These are phyloP conservation scores for Muntiacus reevesi DNA, from an alignment of 2,113 vertebrate genomes.

Conservation along the genomic window DNA sequence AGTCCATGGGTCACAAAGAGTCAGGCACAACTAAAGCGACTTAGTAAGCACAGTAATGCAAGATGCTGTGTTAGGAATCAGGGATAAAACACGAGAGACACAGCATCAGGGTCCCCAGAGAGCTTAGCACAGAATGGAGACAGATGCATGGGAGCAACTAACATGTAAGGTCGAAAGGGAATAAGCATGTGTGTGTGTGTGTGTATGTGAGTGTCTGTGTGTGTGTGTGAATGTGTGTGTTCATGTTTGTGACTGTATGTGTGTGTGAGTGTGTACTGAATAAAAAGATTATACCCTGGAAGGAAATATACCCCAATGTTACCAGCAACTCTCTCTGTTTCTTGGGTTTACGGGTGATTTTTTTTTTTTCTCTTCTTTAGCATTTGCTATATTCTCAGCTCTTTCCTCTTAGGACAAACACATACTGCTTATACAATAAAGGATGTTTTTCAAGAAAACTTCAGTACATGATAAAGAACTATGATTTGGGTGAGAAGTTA, in stretches of 20 bases:
- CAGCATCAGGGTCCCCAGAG: background rate
- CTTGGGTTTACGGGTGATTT: background rate
- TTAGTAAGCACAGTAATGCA: background rate
- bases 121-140: background rate
- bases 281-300: background rate
- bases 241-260: no score
- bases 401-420: background rate
- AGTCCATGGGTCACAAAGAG: background rate
- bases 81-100: background rate
- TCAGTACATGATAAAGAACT: background rate
- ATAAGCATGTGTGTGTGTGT: no score
- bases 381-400: background rate
- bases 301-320: background rate
- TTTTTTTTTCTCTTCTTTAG: background rate
- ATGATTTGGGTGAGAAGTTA: background rate
- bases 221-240: no score
- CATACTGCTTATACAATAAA: background rate
- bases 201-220: background rate
- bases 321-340: background rate
- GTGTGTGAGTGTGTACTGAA: background rate
- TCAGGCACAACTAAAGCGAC: fast-evolving
- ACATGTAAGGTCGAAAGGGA: background rate
- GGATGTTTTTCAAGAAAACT: background rate
- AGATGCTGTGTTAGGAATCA: background rate
- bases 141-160: background rate